A percentile compares a stretch with the other conserved stretches of the same genome.
Conservation (phyloP, 1,140 invertebrate genomes). For the Chymomyza costata region DNA sequence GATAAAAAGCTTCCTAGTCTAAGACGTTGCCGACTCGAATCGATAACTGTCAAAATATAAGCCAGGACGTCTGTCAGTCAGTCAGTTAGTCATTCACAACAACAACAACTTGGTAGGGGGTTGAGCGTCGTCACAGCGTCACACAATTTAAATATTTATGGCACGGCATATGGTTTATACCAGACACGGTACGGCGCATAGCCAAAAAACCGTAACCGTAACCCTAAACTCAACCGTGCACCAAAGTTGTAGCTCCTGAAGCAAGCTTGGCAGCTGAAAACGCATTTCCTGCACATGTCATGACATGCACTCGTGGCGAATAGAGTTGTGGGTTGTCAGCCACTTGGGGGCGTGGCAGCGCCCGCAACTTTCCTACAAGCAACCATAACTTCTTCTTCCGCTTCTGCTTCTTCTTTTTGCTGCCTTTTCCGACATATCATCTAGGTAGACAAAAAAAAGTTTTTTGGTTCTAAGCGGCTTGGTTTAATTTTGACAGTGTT, state of each 20-base stretch:
- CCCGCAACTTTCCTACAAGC: no score
- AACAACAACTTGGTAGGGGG: constrained; percentile 26
- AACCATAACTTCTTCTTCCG: no score
- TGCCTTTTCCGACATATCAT: constrained; percentile 32
- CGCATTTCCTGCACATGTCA: constrained; percentile 71
- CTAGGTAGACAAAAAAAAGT: no score
- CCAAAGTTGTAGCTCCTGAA: background rate
- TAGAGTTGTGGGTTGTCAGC: no score
- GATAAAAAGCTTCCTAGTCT: constrained; percentile 46
- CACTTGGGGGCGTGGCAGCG: no score
- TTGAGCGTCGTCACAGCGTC: constrained; percentile 26
- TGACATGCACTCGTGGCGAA: constrained; percentile 41
- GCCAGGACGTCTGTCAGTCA: no score
- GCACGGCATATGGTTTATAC: constrained; percentile 45
- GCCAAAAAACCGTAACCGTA: constrained; percentile 70
- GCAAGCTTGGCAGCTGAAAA: constrained; percentile 44
- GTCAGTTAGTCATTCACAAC: no score
- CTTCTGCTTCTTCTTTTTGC: no score
- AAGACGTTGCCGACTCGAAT: constrained; percentile 28
- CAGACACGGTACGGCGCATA: constrained; percentile 40
- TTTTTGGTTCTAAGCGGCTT: no score
- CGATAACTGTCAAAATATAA: constrained; percentile 72
- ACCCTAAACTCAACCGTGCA: constrained; percentile 23
- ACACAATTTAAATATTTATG: constrained; percentile 71
- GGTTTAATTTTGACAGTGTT: no score